phyloP scores from a whole-genome alignment of 2,113 vertebrate species.

The Cebus imitator region DNA sequence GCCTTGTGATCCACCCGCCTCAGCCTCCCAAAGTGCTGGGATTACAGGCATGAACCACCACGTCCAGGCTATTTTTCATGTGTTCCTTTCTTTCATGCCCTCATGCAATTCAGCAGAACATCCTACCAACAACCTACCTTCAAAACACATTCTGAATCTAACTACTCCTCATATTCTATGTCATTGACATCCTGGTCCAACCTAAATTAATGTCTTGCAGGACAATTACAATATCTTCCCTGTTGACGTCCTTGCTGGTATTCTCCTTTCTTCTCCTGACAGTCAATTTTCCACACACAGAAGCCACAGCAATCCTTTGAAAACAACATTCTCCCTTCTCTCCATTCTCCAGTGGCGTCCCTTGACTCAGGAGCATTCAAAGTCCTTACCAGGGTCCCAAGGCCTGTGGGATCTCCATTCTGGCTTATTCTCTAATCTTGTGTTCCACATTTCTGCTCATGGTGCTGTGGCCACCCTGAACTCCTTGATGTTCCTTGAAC shows the following conservation, averaged over 20 bases:
- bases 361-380: background rate
- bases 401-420: no score
- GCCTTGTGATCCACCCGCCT: no score
- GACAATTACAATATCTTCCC: background rate
- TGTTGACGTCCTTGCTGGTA: accelerated
- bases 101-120: background rate
- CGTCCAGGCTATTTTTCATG: background rate
- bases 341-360: background rate
- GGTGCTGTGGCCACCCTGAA: background rate
- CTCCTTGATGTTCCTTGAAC: background rate
- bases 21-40: no score
- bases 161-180: background rate
- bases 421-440: background rate
- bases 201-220: accelerated
- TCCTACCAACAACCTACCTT: background rate
- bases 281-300: background rate
- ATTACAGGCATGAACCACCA: no score
- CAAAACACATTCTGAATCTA: background rate
- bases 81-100: background rate
- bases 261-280: background rate
- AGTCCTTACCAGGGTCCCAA: background rate
- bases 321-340: background rate
- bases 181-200: background rate
- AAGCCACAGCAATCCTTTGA: background rate
- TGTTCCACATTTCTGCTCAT: background rate